Base-by-base conservation (phyloP, 2,113 vertebrate genomes). In the Pluvialis apricaria region DNA sequence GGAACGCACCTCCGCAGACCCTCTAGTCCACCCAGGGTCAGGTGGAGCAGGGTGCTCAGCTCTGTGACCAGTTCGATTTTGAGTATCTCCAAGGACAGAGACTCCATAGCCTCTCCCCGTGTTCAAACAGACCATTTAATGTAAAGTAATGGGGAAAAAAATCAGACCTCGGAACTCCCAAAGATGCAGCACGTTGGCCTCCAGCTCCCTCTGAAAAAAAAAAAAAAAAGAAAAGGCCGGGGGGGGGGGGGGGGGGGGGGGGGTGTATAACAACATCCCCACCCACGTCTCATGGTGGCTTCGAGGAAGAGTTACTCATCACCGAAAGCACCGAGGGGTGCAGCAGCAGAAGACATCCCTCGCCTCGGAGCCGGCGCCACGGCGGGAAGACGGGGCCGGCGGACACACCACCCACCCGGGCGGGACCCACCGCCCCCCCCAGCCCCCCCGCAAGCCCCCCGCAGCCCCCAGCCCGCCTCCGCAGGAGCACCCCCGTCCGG, bases 291-390 rank as follows among this genome's bases (percentile, higher is more conserved):
- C 44, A 6, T 3, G 29, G 45, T 11, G 68, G 55, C 31, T 85
- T 85, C 55, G 36, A 38, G 52, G 40, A 26, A 32, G 29, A 38
- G 9, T 61, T 47, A 52, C 3, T 57, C 54, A 42, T 13, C 60
- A 22, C 42, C 10, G 52, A 64, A 58, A 83, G 72, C 52, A 17
- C 44, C 10, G 25, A n/a, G 47, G 11, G 21, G 16, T 15, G 47
- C 64, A 14, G 47, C 64, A 14, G 45, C 36, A 47, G 40, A 15
- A 40, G 38, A 15, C 55, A 17, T 3, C 24, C 15, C 12, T 7
- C 49, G 2, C 5, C 49, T 6, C 3, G 60, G 1, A 32, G 28
- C 2, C 25, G 3, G 16, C 1, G 34, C 40, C 13, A 3, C 13
- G 15, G 44, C 13, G 16, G 18, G 13, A 25, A 29, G 1, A 13